Base-by-base conservation (phyloP, 2,888 invertebrate species). In the Spodoptera exigua region DNA sequence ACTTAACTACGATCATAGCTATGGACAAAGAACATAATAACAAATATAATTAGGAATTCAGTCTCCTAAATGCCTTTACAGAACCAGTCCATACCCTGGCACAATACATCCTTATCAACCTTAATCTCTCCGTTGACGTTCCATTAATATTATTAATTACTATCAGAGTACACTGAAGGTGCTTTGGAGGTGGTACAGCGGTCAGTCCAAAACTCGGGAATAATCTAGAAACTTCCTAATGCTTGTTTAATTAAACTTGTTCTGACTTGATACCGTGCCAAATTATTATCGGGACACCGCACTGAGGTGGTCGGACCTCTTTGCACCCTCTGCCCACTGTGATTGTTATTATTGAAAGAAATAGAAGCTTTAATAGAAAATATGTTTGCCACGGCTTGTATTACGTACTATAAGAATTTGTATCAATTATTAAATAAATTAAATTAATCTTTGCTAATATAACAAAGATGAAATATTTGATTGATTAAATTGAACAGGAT, bases 211-310 rank as follows among this genome's bases (percentile, higher is more conserved):
- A 55, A 66, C 70, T 61, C 43, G 16, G 18, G 40, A 51, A 54
- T 61, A 74, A 74, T 80, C 77, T 61, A 11, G 48, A 51, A 62
- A 54, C 47, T 70, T 61, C 45, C 59, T 79, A 79, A 81, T 81
- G 74, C 64, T 70, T 73, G 70, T 83, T 81, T 84, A 80, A 83
- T 84, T 81, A 79, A 84, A 84, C 53, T 84, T 79, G 77, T 75
- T 61, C 67, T 47, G 44, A 56, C 58, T 71, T 76, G 79, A 74
- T 55, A 57, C 12, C 61, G 68, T 71, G 76, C 80, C 80, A 79
- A 79, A 79, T 79, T 74, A 77, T 77, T 74, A 73, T 67, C 61
- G 44, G 60, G 45, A 53, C 58, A 40, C 58, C 55, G 32, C 12
- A 12, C 12, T n/a, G 56, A 40, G 27, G 27, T 18, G 14, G 7